These are phyloP conservation scores for Stegodyphus dumicola DNA, from an alignment of 1,140 invertebrate genomes.

Conservation along the genomic window DNA sequence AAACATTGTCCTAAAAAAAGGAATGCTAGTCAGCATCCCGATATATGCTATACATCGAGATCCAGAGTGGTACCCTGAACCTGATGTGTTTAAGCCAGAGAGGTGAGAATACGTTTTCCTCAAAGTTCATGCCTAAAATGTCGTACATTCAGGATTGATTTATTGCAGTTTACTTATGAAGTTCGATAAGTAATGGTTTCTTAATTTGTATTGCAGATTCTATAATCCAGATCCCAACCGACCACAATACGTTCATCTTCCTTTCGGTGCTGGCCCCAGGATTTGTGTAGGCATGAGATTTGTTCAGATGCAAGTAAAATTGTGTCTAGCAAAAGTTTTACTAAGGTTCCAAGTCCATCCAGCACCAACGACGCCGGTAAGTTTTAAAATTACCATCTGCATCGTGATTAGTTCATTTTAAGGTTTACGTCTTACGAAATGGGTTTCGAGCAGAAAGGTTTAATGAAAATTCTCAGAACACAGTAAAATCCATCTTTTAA, in stretches of 20 bases:
- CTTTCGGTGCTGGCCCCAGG: constrained; percentile 74
- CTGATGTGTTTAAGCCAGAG: constrained; percentile 61
- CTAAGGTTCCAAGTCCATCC: constrained; percentile 18
- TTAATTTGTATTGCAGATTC: not conserved
- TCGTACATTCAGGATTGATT: too few species aligned
- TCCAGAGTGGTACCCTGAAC: constrained; percentile 61
- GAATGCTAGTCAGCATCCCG: constrained; percentile 74
- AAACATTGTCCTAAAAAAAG: constrained; percentile 67
- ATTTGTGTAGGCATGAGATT: constrained; percentile 75
- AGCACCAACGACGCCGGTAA: constrained; percentile 20
- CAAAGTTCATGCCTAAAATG: too few species aligned
- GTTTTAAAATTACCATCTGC: not conserved
- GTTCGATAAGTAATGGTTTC: too few species aligned
- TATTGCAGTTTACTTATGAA: too few species aligned
- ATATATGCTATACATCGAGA: constrained; percentile 66
- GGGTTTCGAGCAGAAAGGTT: not conserved
- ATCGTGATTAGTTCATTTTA: not conserved
- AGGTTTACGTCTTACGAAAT: not conserved
- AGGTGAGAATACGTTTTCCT: constrained; percentile 21
- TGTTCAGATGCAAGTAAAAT: constrained; percentile 69
- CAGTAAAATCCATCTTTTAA: not conserved
- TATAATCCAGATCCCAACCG: not conserved
- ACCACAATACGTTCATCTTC: constrained; percentile 69
- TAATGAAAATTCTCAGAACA: not conserved
- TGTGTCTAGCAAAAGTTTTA: constrained; percentile 36